Evolutionary conservation across 2,797 vertebrate genomes (phyloP).

Genomic region (Jordanella pulchra): DNA sequence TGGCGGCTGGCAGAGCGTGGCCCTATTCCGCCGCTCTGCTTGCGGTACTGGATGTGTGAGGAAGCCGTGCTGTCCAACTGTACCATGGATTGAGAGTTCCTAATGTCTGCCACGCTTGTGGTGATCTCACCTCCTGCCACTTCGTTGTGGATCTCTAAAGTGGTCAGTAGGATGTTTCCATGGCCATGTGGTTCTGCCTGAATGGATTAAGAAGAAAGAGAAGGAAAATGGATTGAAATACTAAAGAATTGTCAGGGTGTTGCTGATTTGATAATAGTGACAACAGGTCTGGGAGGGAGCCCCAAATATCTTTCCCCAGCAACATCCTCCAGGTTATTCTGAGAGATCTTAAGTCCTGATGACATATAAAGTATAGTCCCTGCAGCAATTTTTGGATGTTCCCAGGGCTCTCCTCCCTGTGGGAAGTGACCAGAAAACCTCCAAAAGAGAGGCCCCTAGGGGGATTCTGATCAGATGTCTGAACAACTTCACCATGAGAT

Average conservation of each 20-base stretch:
- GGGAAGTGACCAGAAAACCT: too few relatives aligned
- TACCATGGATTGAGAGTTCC: slow-evolving; percentile 89
- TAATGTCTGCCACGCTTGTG: slow-evolving; percentile 85
- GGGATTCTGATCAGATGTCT: too few relatives aligned
- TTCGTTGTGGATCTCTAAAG: slow-evolving; percentile 93
- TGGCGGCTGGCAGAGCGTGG: slow-evolving; percentile 84
- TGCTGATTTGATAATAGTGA: neutral
- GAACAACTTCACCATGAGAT: too few relatives aligned
- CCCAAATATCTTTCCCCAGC: too few relatives aligned
- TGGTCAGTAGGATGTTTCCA: slow-evolving; percentile 91
- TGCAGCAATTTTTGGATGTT: too few relatives aligned
- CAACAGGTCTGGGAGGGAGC: too few relatives aligned
- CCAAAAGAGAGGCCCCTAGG: too few relatives aligned
- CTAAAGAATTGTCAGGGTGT: neutral
- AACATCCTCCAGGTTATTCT: too few relatives aligned
- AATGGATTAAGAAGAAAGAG: slow-evolving; percentile 10
- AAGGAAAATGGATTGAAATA: neutral
- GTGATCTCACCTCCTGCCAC: slow-evolving; percentile 88
- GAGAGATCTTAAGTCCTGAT: too few relatives aligned
- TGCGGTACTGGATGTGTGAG: slow-evolving; percentile 90
- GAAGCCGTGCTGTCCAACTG: slow-evolving; percentile 88
- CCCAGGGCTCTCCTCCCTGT: too few relatives aligned
- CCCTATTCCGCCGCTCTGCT: slow-evolving; percentile 83
- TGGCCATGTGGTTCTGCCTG: slow-evolving; percentile 91
- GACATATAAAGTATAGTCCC: too few relatives aligned